Conservation (phyloP, 2,113 vertebrate genomes). For the Butorides virescens region DNA sequence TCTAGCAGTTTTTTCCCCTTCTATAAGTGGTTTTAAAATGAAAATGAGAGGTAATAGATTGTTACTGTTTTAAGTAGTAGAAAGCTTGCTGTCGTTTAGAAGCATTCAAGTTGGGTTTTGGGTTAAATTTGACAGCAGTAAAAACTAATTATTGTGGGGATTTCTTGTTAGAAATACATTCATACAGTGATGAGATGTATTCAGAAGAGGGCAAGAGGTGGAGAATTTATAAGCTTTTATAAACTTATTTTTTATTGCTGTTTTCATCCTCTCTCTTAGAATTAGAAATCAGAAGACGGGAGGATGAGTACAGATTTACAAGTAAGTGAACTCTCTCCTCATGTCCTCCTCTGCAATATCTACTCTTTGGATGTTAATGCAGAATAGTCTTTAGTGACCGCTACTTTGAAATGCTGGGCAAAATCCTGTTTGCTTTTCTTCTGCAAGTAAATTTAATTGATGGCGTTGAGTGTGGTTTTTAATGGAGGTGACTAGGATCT, state of each 20-base stretch:
- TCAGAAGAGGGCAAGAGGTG: conserved; percentile 68
- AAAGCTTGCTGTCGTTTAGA: neutral
- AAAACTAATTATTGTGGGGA: neutral
- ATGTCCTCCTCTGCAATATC: conserved; percentile 64
- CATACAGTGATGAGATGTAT: neutral
- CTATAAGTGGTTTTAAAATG: neutral
- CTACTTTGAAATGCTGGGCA: neutral
- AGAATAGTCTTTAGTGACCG: neutral
- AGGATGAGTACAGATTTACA: conserved; percentile 99
- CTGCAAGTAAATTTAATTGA: neutral
- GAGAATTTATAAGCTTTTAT: conserved; percentile 41
- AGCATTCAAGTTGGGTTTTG: neutral
- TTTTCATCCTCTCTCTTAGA: conserved; percentile 93
- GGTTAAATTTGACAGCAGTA: neutral
- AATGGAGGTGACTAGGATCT: neutral
- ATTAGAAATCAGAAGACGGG: conserved; percentile 98
- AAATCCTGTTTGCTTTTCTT: neutral
- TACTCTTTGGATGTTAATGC: neutral
- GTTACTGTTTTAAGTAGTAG: neutral
- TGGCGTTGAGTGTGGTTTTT: neutral
- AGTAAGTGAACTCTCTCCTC: conserved; percentile 88
- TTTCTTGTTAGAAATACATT: neutral
- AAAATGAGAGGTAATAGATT: neutral
- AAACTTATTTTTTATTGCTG: conserved; percentile 75
- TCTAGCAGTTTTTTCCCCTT: neutral